Base-by-base conservation (phyloP, 1,140 invertebrate genomes). In the Achroia grisella region DNA sequence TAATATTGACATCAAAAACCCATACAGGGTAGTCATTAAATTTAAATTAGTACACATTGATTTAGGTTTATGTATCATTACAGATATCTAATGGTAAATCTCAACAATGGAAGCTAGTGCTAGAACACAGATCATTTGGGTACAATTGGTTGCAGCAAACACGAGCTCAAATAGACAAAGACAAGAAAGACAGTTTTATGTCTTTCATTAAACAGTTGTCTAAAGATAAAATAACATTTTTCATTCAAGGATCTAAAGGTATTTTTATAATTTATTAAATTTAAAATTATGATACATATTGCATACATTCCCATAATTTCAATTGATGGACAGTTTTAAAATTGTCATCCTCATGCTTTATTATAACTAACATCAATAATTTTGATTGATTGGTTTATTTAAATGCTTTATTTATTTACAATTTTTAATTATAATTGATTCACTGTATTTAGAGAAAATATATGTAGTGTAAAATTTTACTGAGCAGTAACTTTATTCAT, bases 211-310 rank as follows among this genome's bases (percentile, higher is more conserved):
- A 63, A 54, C 80, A 84, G 27, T 42, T 84, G 4, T 84, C 80
- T 1, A 84, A 80, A 48, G 80, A 84, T 40, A 81, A 82, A 70
- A 80, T 84, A n/a, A 80, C 76, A 39, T 68, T 80, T 29, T 73
- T 82, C 23, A 75, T 62, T 34, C 77, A 84, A 48, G 62, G 70
- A 44, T 77, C 72, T 4, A 84, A 81, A 71, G 80, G 80, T 79
- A 61, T 11, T n/a, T 34, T 39, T 43, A 15, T 23, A 23, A 2
- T 6, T 23, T 2, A 3, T 6, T 6, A 3, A 3, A 23, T 23
- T 6, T 23, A 23, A 3, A 23, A 23, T 23, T 23, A 3, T 23
- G 17, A 23, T 6, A 3, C n/a, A n/a, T n/a, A n/a, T n/a, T n/a
- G n/a, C n/a, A n/a, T n/a, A n/a, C n/a, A n/a, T n/a, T n/a, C n/a